These are phyloP conservation scores for Chymomyza procnemis DNA, from an alignment of 2,888 invertebrate species.

Conservation along the genomic window DNA sequence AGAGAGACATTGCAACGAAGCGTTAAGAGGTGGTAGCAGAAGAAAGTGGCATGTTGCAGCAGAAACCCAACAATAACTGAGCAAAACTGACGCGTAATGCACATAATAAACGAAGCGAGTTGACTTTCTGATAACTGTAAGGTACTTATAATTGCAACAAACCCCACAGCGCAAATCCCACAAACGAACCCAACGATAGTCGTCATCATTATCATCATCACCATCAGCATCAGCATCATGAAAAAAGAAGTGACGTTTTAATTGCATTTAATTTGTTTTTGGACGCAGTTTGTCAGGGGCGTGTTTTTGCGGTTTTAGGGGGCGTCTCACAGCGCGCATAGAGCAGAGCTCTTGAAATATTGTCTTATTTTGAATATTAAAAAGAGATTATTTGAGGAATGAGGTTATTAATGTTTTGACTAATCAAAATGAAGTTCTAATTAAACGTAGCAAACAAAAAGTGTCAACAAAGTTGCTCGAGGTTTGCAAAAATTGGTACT, in stretches of 20 bases:
- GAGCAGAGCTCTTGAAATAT: no score
- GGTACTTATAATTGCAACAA: slow-evolving; percentile 20
- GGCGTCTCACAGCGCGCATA: no score
- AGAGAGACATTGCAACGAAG: slow-evolving; percentile 40
- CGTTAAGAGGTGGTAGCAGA: slow-evolving; percentile 46
- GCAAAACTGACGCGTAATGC: slow-evolving; percentile 31
- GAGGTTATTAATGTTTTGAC: no score
- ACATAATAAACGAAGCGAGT: slow-evolving; percentile 15
- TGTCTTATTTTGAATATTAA: no score
- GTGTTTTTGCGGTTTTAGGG: not conserved
- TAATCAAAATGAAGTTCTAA: no score
- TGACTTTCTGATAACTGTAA: slow-evolving; percentile 12
- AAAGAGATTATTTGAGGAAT: no score
- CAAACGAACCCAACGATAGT: no score
- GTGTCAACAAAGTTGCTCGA: no score
- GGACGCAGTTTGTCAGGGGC: not conserved
- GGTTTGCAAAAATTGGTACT: not conserved
- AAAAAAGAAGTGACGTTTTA: slow-evolving; percentile 11
- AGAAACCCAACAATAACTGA: slow-evolving; percentile 22
- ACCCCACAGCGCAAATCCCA: not conserved
- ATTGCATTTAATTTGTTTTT: slow-evolving; percentile 10
- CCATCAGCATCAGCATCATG: slow-evolving; percentile 1
- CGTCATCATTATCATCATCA: not conserved
- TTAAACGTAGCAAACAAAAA: no score
- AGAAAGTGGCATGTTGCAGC: not conserved